Evolutionary conservation across 2,797 vertebrate genomes (phyloP).

Genomic region (Lagodon rhomboides): DNA sequence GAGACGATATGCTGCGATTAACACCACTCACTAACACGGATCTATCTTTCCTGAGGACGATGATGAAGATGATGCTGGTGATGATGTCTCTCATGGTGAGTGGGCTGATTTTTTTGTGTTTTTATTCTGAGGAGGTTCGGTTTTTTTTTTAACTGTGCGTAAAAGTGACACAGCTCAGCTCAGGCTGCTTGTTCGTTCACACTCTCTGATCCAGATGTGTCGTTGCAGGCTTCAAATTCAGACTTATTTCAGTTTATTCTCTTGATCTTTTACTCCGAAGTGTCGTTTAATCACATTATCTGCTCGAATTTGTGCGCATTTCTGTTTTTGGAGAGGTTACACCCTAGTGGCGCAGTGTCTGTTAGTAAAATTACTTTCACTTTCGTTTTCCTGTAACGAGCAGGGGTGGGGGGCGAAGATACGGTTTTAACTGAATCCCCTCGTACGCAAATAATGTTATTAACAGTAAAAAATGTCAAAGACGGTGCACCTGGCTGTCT

Average conservation of each 20-base stretch:
- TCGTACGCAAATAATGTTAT: rapidly evolving
- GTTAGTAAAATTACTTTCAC: constrained; percentile 49
- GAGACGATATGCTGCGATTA: too few species aligned
- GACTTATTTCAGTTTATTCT: rapidly evolving
- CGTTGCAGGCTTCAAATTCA: rapidly evolving
- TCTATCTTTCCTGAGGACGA: not conserved
- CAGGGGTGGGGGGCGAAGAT: rapidly evolving
- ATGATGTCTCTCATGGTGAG: constrained; percentile 49
- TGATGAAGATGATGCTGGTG: not conserved
- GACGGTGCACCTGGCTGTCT: not conserved
- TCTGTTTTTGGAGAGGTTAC: not conserved
- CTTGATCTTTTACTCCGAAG: rapidly evolving
- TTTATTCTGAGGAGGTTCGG: too few species aligned
- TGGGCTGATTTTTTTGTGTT: rapidly evolving
- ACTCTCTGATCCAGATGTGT: not conserved
- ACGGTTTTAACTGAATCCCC: not conserved
- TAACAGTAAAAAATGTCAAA: rapidly evolving
- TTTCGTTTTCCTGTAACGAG: constrained; percentile 47
- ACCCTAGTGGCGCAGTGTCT: not conserved
- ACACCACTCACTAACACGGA: not conserved
- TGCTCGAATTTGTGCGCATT: not conserved
- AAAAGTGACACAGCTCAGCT: not conserved
- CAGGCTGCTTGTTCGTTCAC: not conserved
- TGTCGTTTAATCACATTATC: not conserved
- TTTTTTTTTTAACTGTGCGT: not conserved